Base-by-base conservation (phyloP, 2,113 vertebrate genomes). In the Crotalus tigris region DNA sequence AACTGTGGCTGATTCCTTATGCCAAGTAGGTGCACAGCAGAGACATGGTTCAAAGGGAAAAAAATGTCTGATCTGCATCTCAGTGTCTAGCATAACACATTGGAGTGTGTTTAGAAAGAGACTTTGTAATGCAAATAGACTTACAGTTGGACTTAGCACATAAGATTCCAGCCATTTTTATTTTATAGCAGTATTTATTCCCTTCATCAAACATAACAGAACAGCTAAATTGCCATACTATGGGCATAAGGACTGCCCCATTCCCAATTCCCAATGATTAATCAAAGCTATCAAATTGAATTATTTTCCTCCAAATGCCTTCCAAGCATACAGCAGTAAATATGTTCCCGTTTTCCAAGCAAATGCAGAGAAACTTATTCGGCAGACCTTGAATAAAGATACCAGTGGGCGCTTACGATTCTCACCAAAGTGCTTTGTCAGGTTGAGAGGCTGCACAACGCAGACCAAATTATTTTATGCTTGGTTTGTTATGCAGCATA, bases 381-480 rank as follows among this genome's bases (percentile, higher is more conserved):
- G n/a, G n/a, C 94, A 87, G 11, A 92, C 46, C 85, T 24, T 94
- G 87, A 94, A 93, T 96, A 97, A 51, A 96, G 92, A 95, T 93
- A 97, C 97, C 93, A 96, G 91, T 26, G 11, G 26, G 91, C 90
- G 91, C 92, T 53, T 96, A 59, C 75, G 95, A 91, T 93, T 97
- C 92, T 75, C 93, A 85, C 46, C 91, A 95, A 95, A 95, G 93
- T 94, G 96, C 55, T 96, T 96, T 92, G 58, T 97, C 94, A 97
- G 95, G 93, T 96, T 95, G 93, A 94, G 95, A 92, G 94, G 93
- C 96, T 97, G 59, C 53, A 91, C 94, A 92, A 94, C 96, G 59
- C 88, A 95, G 95, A 97, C 94, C 94, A 96, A 97, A 97, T 97
- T 96, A 97, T 97, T 97, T 96, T 96, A 97, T 97, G 97, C 69